Evolutionary conservation across 2,888 invertebrate species (phyloP), one percentile per base, ranked within the genome.

Genomic region (Apamea crenata): DNA sequence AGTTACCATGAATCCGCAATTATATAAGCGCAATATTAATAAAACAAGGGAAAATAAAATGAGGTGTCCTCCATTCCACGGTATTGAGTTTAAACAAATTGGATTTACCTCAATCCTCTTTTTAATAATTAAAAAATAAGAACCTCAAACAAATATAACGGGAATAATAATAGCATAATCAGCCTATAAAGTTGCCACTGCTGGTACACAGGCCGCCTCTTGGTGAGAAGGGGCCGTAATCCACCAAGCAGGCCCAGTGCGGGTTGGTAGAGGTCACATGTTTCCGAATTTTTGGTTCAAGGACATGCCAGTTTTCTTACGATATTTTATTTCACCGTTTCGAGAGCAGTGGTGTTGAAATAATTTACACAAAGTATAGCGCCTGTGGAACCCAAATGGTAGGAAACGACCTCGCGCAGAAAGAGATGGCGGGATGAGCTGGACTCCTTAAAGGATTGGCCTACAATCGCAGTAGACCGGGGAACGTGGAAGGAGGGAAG

Each of bases 1-100:
- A 40, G 14, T 25, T 18, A 65, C 14, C 68, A 40, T 50, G 18
- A 61, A 79, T 50, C 16, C 61, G 32, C 18, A 50, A 80, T 79
- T 40, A 68, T 59, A 14, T 5, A 40, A 59, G 25, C 29, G 21
- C 29, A 78, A 78, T 40, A 61, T 61, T 78, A 67, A 79, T 78
- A 53, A 21, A 80, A 32, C 61, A 25, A 29, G 40, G 68, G 18
- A 8, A 76, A 71, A 71, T 44, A 32, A 80, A 53, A 81, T 63
- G 25, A 25, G 14, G 29, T 21, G 44, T 65, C 44, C 40, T 32
- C 40, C 50, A 63, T 69, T 61, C 32, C 25, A 56, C 32, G 18
- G 8, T 8, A 56, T 76, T 36, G 36, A n/a, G 21, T 61, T 47
- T 47, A 21, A 61, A 21, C 18, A 53, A 72, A 53, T 47, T 36